phyloP scores from a whole-genome alignment of 2,888 invertebrate genomes.

The Nebria salina region DNA sequence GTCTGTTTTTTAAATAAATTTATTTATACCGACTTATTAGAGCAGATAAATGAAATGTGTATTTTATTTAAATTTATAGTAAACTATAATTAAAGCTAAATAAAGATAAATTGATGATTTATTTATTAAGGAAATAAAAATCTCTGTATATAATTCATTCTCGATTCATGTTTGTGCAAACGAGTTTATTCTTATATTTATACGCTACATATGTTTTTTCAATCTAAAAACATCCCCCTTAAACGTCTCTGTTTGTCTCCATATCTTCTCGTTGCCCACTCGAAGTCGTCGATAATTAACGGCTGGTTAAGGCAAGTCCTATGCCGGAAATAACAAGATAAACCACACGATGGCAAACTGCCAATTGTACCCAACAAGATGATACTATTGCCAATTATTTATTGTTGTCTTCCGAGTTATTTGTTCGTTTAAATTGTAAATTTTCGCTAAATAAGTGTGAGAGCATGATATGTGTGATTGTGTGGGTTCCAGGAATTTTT shows the following conservation, averaged over 20 bases:
- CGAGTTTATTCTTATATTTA: no score
- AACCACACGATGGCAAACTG: conserved; percentile 5
- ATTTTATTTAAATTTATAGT: no score
- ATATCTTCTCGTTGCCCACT: conserved; percentile 4
- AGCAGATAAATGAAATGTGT: no score
- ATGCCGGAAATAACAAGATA: conserved; percentile 10
- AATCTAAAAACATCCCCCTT: not conserved
- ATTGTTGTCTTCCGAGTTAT: conserved; percentile 5
- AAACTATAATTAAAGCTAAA: no score
- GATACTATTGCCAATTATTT: conserved; percentile 18
- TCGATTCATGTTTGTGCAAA: no score
- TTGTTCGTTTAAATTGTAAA: conserved; percentile 3
- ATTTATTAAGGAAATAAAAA: no score
- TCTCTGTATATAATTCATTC: no score
- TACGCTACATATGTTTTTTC: no score
- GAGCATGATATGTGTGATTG: conserved; percentile 2
- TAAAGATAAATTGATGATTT: no score
- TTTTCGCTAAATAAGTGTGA: conserved; percentile 2
- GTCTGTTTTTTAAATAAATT: no score
- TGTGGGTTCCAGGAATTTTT: not conserved
- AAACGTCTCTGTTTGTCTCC: not conserved
- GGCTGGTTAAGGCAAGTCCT: conserved; percentile 12
- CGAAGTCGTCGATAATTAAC: conserved; percentile 11
- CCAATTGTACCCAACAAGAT: conserved; percentile 18
- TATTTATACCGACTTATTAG: no score